These are phyloP conservation scores for Mus caroli DNA, from an alignment of 2,797 vertebrate genomes.

Conservation along the genomic window DNA sequence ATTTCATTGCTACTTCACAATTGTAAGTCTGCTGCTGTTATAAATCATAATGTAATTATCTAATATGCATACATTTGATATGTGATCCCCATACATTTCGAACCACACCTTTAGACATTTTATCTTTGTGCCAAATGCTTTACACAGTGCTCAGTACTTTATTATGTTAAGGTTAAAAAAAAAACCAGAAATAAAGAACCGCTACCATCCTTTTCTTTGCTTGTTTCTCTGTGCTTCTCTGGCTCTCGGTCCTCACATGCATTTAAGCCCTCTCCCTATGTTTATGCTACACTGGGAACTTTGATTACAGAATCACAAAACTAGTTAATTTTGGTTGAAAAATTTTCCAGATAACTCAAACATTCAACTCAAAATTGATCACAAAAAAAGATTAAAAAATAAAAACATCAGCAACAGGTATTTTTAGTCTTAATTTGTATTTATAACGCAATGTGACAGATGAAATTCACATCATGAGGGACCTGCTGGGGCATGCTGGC, in stretches of 20 bases:
- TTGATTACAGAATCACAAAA: background rate
- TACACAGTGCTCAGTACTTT: background rate
- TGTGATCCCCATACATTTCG: background rate
- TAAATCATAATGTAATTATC: background rate
- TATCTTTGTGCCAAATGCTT: background rate
- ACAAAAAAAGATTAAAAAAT: background rate
- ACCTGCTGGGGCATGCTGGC: background rate
- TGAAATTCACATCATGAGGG: background rate
- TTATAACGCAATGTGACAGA: background rate
- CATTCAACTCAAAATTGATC: background rate
- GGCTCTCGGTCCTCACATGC: background rate
- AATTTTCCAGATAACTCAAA: background rate
- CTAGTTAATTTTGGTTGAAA: background rate
- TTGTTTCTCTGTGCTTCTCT: background rate
- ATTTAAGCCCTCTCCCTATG: background rate
- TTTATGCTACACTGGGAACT: background rate
- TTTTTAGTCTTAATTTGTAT: constrained; percentile 33
- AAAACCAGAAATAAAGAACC: background rate
- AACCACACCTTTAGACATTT: background rate
- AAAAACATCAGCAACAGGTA: too few species aligned
- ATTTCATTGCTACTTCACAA: background rate
- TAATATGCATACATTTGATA: background rate
- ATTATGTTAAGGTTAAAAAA: background rate
- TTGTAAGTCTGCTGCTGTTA: background rate
- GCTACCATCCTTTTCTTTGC: background rate